A percentile compares a stretch with the other conserved stretches of the same genome.
phyloP scores from a whole-genome alignment of 2,888 invertebrate species.

The Dicranocentrus wangi region DNA sequence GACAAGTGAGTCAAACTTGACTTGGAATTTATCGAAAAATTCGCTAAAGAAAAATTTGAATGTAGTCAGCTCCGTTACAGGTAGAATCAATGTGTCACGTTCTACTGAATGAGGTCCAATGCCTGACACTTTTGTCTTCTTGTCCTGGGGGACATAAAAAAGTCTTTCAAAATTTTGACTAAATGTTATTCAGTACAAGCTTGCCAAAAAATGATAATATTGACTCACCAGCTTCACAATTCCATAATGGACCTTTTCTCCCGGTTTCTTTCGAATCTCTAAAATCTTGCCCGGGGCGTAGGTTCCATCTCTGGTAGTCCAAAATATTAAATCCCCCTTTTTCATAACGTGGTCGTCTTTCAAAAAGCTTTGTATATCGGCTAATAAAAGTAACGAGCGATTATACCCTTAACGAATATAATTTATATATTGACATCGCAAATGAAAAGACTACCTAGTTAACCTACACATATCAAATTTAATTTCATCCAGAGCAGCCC shows the following conservation, averaged over 20 bases:
- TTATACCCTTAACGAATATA: too few species aligned
- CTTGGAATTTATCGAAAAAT: slow-evolving; percentile 54
- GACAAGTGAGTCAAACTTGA: slow-evolving; percentile 32
- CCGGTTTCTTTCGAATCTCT: slow-evolving; percentile 63
- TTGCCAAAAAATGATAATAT: background rate
- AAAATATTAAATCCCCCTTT: slow-evolving; percentile 65
- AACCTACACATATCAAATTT: slow-evolving; percentile 55
- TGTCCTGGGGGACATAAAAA: slow-evolving; percentile 45
- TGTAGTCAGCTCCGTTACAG: slow-evolving; percentile 46
- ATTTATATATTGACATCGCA: background rate
- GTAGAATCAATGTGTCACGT: slow-evolving; percentile 57
- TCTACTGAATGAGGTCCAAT: slow-evolving; percentile 45
- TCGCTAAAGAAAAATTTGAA: slow-evolving; percentile 62
- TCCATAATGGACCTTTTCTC: slow-evolving; percentile 56
- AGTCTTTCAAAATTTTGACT: background rate
- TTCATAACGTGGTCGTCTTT: slow-evolving; percentile 52
- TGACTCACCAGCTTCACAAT: slow-evolving; percentile 60
- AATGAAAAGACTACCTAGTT: background rate
- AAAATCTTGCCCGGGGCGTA: slow-evolving; percentile 59
- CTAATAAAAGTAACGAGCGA: slow-evolving; percentile 33
- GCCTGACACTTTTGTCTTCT: slow-evolving; percentile 54
- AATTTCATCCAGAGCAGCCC: slow-evolving; percentile 57
- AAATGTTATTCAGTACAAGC: background rate
- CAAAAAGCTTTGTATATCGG: slow-evolving; percentile 59
- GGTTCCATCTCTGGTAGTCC: slow-evolving; percentile 57